Evolutionary conservation across 1,140 invertebrate species (phyloP), one percentile per base, ranked within the genome.

Genomic region (Notospermus geniculatus): DNA sequence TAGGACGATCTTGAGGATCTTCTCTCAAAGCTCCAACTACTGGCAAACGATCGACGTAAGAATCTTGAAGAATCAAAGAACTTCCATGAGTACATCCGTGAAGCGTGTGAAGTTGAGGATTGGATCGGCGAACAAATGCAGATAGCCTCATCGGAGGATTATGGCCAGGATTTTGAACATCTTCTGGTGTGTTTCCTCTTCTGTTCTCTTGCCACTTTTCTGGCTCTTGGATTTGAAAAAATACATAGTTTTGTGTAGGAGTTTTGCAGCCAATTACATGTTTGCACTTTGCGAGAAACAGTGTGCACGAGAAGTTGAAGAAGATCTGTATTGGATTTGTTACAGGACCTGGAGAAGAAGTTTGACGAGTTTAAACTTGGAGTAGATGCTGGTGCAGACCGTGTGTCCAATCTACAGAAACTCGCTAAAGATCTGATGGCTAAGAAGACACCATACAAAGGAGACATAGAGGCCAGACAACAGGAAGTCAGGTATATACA

Each of bases 81-180:
- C 77, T 74, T 93, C 62, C 94, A 96, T 76, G 93, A 96, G 73
- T 99, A 96, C 78, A 88, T 96, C 74, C 82, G 90, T 0, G 96
- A 98, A 80, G 90, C 88, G 62, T 86, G 88, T 57, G 94, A 98
- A 74, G 85, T 98, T 57, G 92, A 97, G 72, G 87, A 88, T 68
- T 98, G 95, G 94, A 96, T 98, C 32, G 88, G 89, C 64, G 93
- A 97, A 75, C 93, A 98, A 77, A 88, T 93, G 79, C 88, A 91
- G 67, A 88, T 88, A 0, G 95, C 94, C 7, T 88, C 88, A 2
- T 93, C 90, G 36, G 95, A 98, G 75, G 96, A 99, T 78, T 98
- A 95, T 80, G 95, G 95, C 5, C 91, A 93, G 77, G 95, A 98
- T 83, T 97, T 94, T 77, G 96, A 98, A 78, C 95, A 98, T 83